These are phyloP conservation scores for Melikaiella ostensackeni DNA, from an alignment of 2,888 invertebrate genomes.

Conservation along the genomic window DNA sequence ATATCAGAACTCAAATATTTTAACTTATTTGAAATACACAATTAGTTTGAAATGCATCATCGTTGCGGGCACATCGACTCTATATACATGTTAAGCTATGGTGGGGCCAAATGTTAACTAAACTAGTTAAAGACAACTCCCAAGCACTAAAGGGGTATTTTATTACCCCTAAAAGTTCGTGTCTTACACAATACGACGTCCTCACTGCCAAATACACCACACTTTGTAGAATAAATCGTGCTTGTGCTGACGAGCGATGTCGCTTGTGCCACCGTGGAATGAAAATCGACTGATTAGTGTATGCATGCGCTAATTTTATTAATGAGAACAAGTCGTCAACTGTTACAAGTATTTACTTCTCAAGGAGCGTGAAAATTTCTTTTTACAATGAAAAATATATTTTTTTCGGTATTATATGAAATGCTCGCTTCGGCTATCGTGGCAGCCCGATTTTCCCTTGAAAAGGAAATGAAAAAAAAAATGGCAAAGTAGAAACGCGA, in stretches of 20 bases:
- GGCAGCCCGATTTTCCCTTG: slow-evolving; percentile 58
- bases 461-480: slow-evolving; percentile 14
- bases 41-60: neutral
- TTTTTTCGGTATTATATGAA: slow-evolving; percentile 77
- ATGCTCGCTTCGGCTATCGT: slow-evolving; percentile 71
- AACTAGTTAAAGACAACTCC: slow-evolving; percentile 39
- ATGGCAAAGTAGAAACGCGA: neutral
- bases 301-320: slow-evolving; percentile 71
- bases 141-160: slow-evolving; percentile 8
- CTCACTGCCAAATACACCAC: slow-evolving; percentile 75
- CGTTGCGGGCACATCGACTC: slow-evolving; percentile 60
- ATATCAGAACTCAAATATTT: neutral
- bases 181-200: slow-evolving; percentile 67
- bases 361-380: slow-evolving; percentile 76
- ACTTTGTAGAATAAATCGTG: slow-evolving; percentile 61
- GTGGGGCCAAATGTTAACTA: slow-evolving; percentile 70
- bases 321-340: slow-evolving; percentile 70
- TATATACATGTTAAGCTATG: slow-evolving; percentile 65
- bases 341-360: slow-evolving; percentile 75
- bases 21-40: neutral
- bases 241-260: slow-evolving; percentile 61
- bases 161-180: slow-evolving; percentile 38
- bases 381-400: slow-evolving; percentile 75
- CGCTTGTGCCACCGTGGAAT: slow-evolving; percentile 56
- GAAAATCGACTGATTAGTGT: slow-evolving; percentile 71